Percentiles rank a stretch among this genome's conserved stretches.
phyloP scores from a whole-genome alignment of 2,113 vertebrate genomes.

The Peromyscus californicus region DNA sequence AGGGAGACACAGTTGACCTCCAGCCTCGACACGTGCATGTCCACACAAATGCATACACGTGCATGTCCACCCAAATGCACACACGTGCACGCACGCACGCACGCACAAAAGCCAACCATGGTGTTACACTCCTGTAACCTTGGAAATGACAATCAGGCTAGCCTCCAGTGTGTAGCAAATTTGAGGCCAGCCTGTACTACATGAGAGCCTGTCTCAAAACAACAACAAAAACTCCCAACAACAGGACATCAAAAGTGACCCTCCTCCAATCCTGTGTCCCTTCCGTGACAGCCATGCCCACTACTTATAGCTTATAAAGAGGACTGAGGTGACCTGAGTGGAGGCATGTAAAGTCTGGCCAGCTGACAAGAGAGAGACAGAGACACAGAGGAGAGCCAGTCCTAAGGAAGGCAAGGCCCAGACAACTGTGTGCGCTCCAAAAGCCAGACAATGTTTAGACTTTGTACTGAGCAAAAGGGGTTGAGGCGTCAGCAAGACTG shows the following conservation, averaged over 20 bases:
- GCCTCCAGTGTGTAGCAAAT: not conserved
- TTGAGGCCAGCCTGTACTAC: not conserved
- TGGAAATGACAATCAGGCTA: not conserved
- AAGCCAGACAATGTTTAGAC: not conserved
- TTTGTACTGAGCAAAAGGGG: not conserved
- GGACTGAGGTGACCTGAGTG: accelerated
- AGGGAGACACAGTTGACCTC: not conserved
- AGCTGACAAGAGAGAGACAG: not conserved
- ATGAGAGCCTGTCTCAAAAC: not conserved
- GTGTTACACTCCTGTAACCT: not conserved
- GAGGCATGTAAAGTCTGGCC: too few relatives aligned
- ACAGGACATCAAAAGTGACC: not conserved
- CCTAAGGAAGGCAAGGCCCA: not conserved
- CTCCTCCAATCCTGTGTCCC: not conserved
- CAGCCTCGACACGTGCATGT: not conserved
- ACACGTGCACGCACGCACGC: not conserved
- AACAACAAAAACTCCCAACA: not conserved
- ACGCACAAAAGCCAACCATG: too few relatives aligned
- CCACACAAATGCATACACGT: too few relatives aligned
- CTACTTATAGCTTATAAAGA: not conserved
- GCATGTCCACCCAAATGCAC: too few relatives aligned
- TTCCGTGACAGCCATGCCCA: not conserved
- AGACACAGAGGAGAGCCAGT: not conserved
- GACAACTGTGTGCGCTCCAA: not conserved
- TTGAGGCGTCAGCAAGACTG: not conserved